Evolutionary conservation across 2,797 vertebrate genomes (phyloP).

Genomic region (Macropodus opercularis): DNA sequence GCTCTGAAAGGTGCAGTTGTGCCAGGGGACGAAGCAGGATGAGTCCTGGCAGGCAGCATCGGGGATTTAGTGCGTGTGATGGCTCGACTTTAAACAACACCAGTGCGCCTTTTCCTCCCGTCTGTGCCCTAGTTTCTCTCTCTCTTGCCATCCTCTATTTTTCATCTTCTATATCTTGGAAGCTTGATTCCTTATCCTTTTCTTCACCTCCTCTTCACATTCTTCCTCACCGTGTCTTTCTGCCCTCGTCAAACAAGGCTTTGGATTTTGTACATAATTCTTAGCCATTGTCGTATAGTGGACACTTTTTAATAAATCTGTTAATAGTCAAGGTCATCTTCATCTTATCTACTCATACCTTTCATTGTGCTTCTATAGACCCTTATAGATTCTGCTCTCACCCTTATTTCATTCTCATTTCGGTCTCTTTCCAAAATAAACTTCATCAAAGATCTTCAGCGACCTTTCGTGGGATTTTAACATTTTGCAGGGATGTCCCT

Average conservation of each 20-base stretch:
- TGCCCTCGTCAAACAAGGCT: neutral
- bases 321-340: slow-evolving; percentile 14
- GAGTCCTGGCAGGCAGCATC: slow-evolving; percentile 48
- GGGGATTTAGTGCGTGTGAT: slow-evolving; percentile 50
- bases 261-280: neutral
- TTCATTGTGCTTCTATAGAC: slow-evolving; percentile 10
- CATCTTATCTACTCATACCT: neutral
- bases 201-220: slow-evolving; percentile 4
- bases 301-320: slow-evolving; percentile 6
- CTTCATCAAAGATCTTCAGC: slow-evolving; percentile 17
- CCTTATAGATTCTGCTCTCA: neutral
- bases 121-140: slow-evolving; percentile 58
- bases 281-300: slow-evolving; percentile 3
- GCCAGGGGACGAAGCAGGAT: slow-evolving; percentile 30
- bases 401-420: neutral
- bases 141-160: slow-evolving; percentile 22
- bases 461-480: slow-evolving; percentile 49
- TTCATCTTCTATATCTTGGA: slow-evolving; percentile 34
- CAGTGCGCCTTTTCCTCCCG: slow-evolving; percentile 34
- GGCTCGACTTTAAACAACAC: slow-evolving; percentile 67
- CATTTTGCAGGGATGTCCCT: slow-evolving; percentile 35
- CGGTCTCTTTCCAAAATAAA: slow-evolving; percentile 11
- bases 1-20: slow-evolving; percentile 40
- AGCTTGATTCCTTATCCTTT: slow-evolving; percentile 31
- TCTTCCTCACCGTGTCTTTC: neutral